Conservation (phyloP, 2,888 invertebrate species). For the Orchesella flavescens region DNA sequence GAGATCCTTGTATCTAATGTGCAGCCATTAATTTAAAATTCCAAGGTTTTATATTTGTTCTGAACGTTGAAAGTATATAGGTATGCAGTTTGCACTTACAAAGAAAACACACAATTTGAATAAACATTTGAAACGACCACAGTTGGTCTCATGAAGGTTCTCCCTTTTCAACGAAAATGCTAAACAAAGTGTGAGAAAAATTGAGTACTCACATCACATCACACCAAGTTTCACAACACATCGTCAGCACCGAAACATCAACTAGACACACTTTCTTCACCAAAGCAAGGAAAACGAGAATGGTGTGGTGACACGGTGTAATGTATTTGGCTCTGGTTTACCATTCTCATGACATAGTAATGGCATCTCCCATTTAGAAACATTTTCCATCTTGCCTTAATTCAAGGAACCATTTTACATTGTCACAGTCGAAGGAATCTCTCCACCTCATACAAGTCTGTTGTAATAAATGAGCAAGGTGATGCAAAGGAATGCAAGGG, state of each 20-base stretch:
- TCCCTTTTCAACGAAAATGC: not conserved
- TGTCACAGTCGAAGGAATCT: constrained; percentile 27
- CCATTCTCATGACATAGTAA: constrained; percentile 11
- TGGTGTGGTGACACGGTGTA: not conserved
- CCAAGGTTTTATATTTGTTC: constrained; percentile 17
- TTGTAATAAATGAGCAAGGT: constrained; percentile 36
- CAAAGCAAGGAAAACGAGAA: not conserved
- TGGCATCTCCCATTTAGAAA: constrained; percentile 25
- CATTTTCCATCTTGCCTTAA: constrained; percentile 21
- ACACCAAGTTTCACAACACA: not conserved
- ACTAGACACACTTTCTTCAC: not conserved
- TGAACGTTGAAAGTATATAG: not conserved
- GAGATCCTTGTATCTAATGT: constrained; percentile 30
- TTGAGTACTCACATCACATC: not conserved
- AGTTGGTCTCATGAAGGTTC: not conserved
- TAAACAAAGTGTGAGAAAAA: not conserved
- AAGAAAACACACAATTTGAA: not conserved
- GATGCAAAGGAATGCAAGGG: constrained; percentile 36
- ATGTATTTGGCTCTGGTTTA: not conserved
- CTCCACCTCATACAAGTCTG: not conserved
- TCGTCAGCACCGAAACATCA: not conserved
- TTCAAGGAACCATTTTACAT: constrained; percentile 27
- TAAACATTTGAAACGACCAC: not conserved
- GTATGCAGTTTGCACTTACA: not conserved
- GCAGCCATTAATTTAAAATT: constrained; percentile 34